A percentile compares a stretch with the other conserved stretches of the same genome.
Evolutionary conservation across 2,888 invertebrate species (phyloP).

Genomic region (Trachelus troglodyta): DNA sequence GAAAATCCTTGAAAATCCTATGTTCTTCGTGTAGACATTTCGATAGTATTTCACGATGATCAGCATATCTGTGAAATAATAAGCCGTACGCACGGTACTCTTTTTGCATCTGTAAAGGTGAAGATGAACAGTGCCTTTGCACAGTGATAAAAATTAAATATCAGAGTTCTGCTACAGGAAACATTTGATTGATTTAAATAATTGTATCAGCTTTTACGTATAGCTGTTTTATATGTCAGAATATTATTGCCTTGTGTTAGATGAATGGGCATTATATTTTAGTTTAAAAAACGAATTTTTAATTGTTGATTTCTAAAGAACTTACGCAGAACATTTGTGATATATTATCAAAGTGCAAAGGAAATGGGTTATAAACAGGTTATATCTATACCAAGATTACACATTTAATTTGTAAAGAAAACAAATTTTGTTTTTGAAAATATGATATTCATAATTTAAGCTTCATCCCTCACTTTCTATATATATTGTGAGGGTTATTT

Average conservation of each 20-base stretch:
- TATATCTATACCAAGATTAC: neutral
- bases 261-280: neutral
- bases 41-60: neutral
- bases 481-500: neutral
- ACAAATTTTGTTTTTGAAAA: neutral
- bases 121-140: neutral
- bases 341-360: neutral
- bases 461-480: neutral
- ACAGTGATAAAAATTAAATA: neutral
- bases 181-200: neutral
- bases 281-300: neutral
- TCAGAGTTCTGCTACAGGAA: neutral
- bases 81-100: neutral
- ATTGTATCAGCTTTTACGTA: neutral
- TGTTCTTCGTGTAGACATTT: constrained; percentile 76
- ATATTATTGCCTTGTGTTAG: neutral
- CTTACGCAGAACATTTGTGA: neutral
- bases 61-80: neutral
- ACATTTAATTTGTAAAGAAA: neutral
- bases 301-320: neutral
- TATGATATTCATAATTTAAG: neutral
- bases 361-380: neutral
- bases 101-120: neutral
- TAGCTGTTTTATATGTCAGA: neutral
- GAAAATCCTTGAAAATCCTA: constrained; percentile 71